Evolutionary conservation across 1,140 invertebrate genomes (phyloP).

Genomic region (Drosophila bocki): DNA sequence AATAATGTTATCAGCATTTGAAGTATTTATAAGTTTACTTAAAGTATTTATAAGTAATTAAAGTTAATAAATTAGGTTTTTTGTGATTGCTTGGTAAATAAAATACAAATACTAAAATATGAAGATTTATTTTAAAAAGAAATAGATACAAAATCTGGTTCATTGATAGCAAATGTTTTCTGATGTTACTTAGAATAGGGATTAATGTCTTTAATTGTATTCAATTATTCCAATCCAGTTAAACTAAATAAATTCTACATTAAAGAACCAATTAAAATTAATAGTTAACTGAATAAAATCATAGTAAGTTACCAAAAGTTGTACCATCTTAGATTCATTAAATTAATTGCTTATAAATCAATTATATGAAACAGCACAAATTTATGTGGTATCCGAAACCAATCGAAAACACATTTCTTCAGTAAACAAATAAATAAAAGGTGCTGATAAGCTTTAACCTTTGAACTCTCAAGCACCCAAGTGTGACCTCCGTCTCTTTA

Average conservation of each 20-base stretch:
- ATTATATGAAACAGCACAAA: not conserved
- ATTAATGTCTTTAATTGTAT: not conserved
- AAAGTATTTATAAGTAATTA: not conserved
- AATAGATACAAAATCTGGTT: not conserved
- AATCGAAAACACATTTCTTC: not conserved
- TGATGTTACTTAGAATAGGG: not conserved
- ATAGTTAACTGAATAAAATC: not conserved
- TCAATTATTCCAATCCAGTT: not conserved
- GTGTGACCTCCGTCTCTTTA: not conserved
- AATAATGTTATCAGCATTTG: not conserved
- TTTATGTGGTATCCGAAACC: not conserved
- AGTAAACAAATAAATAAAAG: not conserved
- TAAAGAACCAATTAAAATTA: not conserved
- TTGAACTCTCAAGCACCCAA: not conserved
- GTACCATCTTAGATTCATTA: too few species aligned
- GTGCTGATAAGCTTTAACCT: not conserved
- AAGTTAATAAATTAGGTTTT: not conserved
- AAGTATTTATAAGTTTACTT: not conserved
- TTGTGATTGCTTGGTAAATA: not conserved
- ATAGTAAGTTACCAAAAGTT: not conserved
- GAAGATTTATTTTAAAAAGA: not conserved
- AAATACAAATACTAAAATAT: not conserved
- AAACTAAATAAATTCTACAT: not conserved
- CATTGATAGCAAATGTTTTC: not conserved
- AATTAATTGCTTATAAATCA: not conserved